Evolutionary conservation across 2,888 invertebrate species (phyloP), one percentile per base, ranked within the genome.

Genomic region (Ellobium chinense): DNA sequence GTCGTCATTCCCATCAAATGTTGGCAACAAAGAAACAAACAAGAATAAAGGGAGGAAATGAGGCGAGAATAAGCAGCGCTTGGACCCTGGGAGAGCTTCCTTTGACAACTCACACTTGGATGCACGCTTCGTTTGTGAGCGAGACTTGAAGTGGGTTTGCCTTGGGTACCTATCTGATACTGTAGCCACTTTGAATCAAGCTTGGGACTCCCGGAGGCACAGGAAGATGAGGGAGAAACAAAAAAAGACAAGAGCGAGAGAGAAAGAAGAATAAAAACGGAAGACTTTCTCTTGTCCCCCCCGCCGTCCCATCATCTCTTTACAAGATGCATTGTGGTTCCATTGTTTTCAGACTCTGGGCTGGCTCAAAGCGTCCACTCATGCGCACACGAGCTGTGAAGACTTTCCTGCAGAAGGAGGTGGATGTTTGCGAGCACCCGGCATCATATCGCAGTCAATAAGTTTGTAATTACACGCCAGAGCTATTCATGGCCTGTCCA

Each of bases 81-180:
- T 29, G 31, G 72, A 24, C 24, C 31, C 29, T 37, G 24, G 60
- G 34, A 14, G 21, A 34, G 14, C 7, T n/a, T 9, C 36, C 31
- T 62, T 75, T 63, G 65, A 34, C 37, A 24, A 54, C 76, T 76
- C 54, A 76, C 76, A 56, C 76, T 54, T 66, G 76, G 70, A 39
- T 65, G 62, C 74, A 80, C 66, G 80, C 63, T 74, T 80, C 73
- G 74, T 80, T 80, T 74, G 74, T 7, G 68, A 60, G 27, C 66
- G 24, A 27, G 60, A 29, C 58, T 24, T 74, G n/a, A 54, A 80
- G 80, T 74, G 80, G 68, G 31, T 60, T 46, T 21, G 80, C 80
- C 80, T 60, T 39, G 66, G 80, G 74, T 80, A 80, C 80, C 80
- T 80, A 74, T 72, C 63, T 73, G 80, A 80, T 37, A 80, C 80